Percentiles rank a stretch among this genome's conserved stretches.
Evolutionary conservation across 2,113 vertebrate genomes (phyloP).

Genomic region (Lampris megalopsis): DNA sequence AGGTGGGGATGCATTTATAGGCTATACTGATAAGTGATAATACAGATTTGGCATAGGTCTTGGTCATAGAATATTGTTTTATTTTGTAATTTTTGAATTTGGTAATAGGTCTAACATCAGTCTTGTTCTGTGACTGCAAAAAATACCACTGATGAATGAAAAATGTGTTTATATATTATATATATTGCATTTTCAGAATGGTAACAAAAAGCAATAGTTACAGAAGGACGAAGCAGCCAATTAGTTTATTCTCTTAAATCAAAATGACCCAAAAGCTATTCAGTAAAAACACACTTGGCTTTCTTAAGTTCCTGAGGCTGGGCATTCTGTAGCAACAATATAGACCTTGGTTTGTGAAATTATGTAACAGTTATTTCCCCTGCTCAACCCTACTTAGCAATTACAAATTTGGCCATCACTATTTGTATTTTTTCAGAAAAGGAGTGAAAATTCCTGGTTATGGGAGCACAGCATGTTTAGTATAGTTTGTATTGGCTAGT

Average conservation of each 20-base stretch:
- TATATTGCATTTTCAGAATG: too few species aligned
- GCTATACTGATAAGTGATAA: slow-evolving; percentile 36
- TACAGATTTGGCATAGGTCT: slow-evolving; percentile 27
- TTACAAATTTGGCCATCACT: not conserved
- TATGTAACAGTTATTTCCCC: not conserved
- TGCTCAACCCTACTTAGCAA: not conserved
- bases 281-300: not conserved
- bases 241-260: too few species aligned
- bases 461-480: slow-evolving; percentile 18
- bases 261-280: not conserved
- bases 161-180: too few species aligned
- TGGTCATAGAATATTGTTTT: not conserved
- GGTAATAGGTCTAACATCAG: not conserved
- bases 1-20: slow-evolving; percentile 61
- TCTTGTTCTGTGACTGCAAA: too few species aligned
- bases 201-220: not conserved
- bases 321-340: not conserved
- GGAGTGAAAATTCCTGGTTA: not conserved
- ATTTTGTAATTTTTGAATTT: not conserved
- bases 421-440: not conserved
- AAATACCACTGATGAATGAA: not conserved
- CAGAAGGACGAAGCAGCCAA: not conserved
- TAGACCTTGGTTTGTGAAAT: not conserved
- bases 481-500: slow-evolving; percentile 40
- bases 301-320: not conserved